These are phyloP conservation scores for Semicossyphus pulcher DNA, from an alignment of 2,113 vertebrate species.

Conservation along the genomic window DNA sequence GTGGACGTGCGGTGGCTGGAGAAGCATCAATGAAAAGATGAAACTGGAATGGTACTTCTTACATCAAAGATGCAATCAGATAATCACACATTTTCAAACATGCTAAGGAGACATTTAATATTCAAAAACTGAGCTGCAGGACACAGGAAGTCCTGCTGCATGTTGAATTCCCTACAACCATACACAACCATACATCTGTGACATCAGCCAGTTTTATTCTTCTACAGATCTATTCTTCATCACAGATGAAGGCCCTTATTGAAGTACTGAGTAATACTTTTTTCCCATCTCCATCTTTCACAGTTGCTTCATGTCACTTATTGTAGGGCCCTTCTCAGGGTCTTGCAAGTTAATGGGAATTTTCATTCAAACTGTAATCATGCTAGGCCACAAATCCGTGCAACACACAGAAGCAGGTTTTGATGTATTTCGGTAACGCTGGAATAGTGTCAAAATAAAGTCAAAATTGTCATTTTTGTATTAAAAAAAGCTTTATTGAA, in stretches of 20 bases:
- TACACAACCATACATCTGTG: too few relatives aligned
- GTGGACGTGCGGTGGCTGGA: constrained; percentile 1
- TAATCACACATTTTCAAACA: background rate
- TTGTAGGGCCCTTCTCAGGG: too few relatives aligned
- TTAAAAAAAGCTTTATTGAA: background rate
- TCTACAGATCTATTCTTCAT: too few relatives aligned
- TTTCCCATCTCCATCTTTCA: too few relatives aligned
- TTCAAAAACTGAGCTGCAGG: background rate
- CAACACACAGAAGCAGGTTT: background rate
- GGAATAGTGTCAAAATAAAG: background rate
- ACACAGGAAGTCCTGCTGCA: background rate
- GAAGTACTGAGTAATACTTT: too few relatives aligned
- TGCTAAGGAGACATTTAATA: background rate
- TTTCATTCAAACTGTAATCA: too few relatives aligned
- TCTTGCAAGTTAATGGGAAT: too few relatives aligned
- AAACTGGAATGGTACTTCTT: background rate
- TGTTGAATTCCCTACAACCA: too few relatives aligned
- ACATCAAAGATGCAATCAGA: background rate
- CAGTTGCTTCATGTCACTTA: too few relatives aligned
- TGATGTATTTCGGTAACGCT: background rate
- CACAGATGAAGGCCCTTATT: too few relatives aligned
- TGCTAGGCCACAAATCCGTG: too few relatives aligned
- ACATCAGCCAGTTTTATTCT: too few relatives aligned
- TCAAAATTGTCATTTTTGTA: background rate
- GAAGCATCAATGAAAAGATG: constrained; percentile 8